Base-by-base conservation (phyloP, 2,797 vertebrate species). In the Acrossocheilus fasciatus region DNA sequence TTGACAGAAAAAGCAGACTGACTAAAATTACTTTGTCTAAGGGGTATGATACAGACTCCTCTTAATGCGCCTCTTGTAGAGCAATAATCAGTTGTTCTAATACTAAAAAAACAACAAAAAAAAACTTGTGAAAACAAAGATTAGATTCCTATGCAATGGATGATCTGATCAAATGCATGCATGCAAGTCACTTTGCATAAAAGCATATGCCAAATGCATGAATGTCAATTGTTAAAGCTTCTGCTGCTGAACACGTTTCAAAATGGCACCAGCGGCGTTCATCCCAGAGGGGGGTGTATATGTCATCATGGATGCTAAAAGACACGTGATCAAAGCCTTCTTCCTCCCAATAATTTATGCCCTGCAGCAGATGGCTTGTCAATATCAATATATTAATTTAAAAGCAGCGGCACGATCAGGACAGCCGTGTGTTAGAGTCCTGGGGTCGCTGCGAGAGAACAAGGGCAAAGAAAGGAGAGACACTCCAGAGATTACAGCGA, bases 301-400 rank as follows among this genome's bases (percentile, higher is more conserved):
- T 93, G 93, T 93, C 93, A 90, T 85, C 91, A 92, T 92, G 89
- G 91, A 95, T 94, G 87, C 93, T 92, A 94, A 95, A 93, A 89
- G 91, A 94, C 95, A 96, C 93, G 92, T 96, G 96, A 96, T 96
- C 93, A 45, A 95, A 96, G 94, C 93, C 94, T 92, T 91, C 90
- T 91, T 87, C 90, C 85, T 87, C 87, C 90, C 86, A 96, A 96
- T 97, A 97, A 97, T 97, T 96, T 96, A 97, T 96, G 96, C 96
- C 93, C 95, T 93, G 88, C 87, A 92, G 94, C 96, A 96, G 96
- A 97, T 97, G 95, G 96, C 96, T 96, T 96, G 96, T 98, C 98
- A 98, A 99, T 99, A 98, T 97, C 97, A 97, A 96, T 96, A 98
- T 96, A 98, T 98, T 98, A 97, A 97, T 98, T 97, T 98, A 97